phyloP scores from a whole-genome alignment of 1,140 invertebrate species.

The Diachasma alloeum region DNA sequence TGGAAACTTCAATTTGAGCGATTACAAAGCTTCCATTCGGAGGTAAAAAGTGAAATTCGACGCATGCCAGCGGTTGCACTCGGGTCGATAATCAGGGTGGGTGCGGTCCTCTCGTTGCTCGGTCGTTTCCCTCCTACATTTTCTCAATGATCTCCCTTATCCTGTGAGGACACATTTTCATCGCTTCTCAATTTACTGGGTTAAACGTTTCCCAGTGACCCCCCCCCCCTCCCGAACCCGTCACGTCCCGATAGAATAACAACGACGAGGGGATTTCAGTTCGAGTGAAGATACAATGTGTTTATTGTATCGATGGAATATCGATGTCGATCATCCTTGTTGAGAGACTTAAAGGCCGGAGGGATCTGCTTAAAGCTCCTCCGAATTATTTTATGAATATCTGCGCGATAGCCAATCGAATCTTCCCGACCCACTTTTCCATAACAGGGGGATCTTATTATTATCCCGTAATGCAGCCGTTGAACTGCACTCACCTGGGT shows the following conservation, averaged over 20 bases:
- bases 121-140: slow-evolving; percentile 12
- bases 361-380: not conserved
- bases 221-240: too few relatives aligned
- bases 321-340: too few relatives aligned
- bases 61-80: slow-evolving; percentile 18
- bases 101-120: slow-evolving; percentile 28
- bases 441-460: not conserved
- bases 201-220: too few relatives aligned
- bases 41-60: slow-evolving; percentile 27
- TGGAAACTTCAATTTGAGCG: too few relatives aligned
- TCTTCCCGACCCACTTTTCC: slow-evolving; percentile 17
- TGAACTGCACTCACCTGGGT: not conserved
- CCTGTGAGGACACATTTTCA: not conserved
- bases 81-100: slow-evolving; percentile 33
- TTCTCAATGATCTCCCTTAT: not conserved
- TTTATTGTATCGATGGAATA: too few relatives aligned
- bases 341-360: too few relatives aligned
- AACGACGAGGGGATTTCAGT: too few relatives aligned
- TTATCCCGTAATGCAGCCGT: not conserved
- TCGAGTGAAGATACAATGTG: too few relatives aligned
- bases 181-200: not conserved
- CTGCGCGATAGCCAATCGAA: not conserved
- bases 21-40: not conserved
- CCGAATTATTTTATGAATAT: not conserved
- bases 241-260: too few relatives aligned